Evolutionary conservation across 2,113 vertebrate genomes (phyloP).

Genomic region (Bagarius yarrelli): DNA sequence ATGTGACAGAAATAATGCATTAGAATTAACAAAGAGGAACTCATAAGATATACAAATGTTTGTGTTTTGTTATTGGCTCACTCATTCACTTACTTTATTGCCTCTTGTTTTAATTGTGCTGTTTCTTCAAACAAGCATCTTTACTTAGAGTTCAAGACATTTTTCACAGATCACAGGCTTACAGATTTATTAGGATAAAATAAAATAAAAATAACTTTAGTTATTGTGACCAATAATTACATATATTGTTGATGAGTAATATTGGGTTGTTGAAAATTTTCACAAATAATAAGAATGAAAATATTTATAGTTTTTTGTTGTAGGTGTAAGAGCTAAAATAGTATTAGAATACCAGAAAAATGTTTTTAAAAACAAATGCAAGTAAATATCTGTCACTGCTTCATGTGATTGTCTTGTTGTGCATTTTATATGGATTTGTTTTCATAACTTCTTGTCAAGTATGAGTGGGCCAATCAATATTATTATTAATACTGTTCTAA

Average conservation of each 20-base stretch:
- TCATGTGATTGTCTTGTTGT: slow-evolving; percentile 51
- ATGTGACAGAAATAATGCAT: background rate
- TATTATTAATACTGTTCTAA: slow-evolving; percentile 51
- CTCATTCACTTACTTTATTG: slow-evolving; percentile 47
- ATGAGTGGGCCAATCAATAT: slow-evolving; percentile 64
- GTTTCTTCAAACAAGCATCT: slow-evolving; percentile 95
- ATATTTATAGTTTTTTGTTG: slow-evolving; percentile 13
- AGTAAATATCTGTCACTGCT: slow-evolving; percentile 11
- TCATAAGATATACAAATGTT: slow-evolving; percentile 9
- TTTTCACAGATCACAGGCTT: slow-evolving; percentile 66
- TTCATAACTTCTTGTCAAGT: slow-evolving; percentile 47
- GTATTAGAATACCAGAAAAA: slow-evolving; percentile 23
- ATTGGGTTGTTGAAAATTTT: slow-evolving; percentile 5
- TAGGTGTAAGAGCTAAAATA: slow-evolving; percentile 28
- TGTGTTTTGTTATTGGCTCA: slow-evolving; percentile 24
- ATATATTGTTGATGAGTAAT: slow-evolving; percentile 14
- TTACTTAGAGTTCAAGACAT: slow-evolving; percentile 73
- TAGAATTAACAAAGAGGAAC: background rate
- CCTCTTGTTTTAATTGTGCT: slow-evolving; percentile 74
- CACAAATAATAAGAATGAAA: background rate
- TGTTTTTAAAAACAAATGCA: slow-evolving; percentile 20
- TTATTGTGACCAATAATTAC: slow-evolving; percentile 23
- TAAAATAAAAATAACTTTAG: slow-evolving; percentile 40
- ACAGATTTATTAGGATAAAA: slow-evolving; percentile 58
- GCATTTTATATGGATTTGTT: slow-evolving; percentile 64